A percentile compares a stretch with the other conserved stretches of the same genome.
Conservation (phyloP, 2,888 invertebrate genomes). For the Drosophila imparisetae region DNA sequence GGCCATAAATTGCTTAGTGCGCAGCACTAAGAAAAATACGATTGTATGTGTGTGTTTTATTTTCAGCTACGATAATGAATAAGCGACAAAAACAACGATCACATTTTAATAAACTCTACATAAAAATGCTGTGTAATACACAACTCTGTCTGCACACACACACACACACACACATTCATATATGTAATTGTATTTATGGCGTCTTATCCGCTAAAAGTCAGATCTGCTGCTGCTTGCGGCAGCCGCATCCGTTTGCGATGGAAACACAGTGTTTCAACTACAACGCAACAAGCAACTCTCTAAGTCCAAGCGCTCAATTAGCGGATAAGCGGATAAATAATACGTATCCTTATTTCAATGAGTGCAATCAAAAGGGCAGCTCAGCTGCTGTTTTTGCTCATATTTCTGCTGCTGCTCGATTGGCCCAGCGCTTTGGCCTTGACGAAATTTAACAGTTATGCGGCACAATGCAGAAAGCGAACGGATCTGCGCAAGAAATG, state of each 20-base stretch:
- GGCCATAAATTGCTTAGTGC: conserved; percentile 27
- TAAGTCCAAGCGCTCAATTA: conserved; percentile 24
- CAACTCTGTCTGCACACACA: not conserved
- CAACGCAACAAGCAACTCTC: conserved; percentile 40
- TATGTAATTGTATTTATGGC: conserved; percentile 29
- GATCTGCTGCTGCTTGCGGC: conserved; percentile 40
- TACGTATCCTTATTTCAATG: conserved; percentile 11
- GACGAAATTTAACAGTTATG: conserved; percentile 76
- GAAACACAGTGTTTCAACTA: conserved; percentile 57
- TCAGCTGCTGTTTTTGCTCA: conserved; percentile 15
- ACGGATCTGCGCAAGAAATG: conserved; percentile 76
- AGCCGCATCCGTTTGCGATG: conserved; percentile 57
- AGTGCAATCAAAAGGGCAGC: conserved; percentile 6
- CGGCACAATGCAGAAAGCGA: conserved; percentile 64
- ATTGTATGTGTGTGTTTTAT: conserved; percentile 42
- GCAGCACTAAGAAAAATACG: conserved; percentile 18
- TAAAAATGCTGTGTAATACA: conserved; percentile 34
- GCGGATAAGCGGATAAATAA: conserved; percentile 18
- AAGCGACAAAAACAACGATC: conserved; percentile 51
- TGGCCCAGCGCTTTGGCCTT: conserved; percentile 50
- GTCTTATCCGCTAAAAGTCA: conserved; percentile 66
- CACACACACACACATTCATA: not conserved
- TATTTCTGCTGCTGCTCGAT: conserved; percentile 35
- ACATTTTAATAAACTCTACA: conserved; percentile 50
- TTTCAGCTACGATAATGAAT: conserved; percentile 64